Percentiles rank a stretch among this genome's conserved stretches.
Conservation (phyloP, 2,888 invertebrate species). For the Eumacrocentrus americanus region DNA sequence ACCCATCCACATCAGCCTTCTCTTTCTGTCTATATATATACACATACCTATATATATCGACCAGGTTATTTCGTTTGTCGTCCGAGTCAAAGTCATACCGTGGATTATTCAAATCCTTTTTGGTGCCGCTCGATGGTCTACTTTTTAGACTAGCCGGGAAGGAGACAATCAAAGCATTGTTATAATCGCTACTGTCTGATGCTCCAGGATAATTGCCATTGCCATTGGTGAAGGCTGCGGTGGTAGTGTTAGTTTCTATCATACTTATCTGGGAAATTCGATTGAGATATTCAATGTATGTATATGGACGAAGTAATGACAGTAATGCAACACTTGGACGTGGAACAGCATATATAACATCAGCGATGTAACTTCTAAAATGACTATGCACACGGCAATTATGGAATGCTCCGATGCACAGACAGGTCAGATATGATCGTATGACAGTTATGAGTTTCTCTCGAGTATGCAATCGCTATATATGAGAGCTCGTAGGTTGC, state of each 20-base stretch:
- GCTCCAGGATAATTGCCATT: too few species aligned
- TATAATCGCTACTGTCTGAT: background rate
- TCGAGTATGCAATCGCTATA: background rate
- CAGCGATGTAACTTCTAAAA: background rate
- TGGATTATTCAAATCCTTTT: background rate
- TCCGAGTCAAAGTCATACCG: background rate
- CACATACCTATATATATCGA: background rate
- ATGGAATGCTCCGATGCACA: background rate
- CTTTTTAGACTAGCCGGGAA: background rate
- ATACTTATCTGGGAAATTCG: background rate
- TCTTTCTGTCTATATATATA: too few species aligned
- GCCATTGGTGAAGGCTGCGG: too few species aligned
- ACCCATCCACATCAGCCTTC: constrained; percentile 24
- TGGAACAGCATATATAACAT: background rate
- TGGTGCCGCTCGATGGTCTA: constrained; percentile 5
- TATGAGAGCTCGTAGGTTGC: background rate
- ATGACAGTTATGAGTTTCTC: background rate
- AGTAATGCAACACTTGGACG: background rate
- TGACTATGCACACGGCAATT: background rate
- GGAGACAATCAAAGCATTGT: background rate
- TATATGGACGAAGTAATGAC: background rate
- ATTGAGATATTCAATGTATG: background rate
- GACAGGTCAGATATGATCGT: constrained; percentile 24
- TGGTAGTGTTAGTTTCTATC: too few species aligned
- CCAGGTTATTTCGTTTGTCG: constrained; percentile 1